Evolutionary conservation across 64 coral and sea anemone genomes (phyloP).

Genomic region (Astreopora myriophthalma): DNA sequence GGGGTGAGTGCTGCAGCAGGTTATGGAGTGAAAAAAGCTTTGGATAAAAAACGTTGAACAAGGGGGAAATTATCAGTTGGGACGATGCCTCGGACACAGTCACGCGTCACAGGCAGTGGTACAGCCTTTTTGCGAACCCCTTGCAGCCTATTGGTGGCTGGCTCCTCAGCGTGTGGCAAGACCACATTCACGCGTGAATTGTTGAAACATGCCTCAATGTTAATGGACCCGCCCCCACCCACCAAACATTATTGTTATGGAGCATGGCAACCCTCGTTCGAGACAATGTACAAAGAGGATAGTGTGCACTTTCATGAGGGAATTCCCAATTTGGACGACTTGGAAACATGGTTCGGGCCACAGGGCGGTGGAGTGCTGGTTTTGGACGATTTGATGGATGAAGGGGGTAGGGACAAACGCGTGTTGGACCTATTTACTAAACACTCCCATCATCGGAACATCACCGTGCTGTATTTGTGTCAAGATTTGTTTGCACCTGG

Average conservation of each 20-base stretch:
- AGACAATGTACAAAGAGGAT: neutral
- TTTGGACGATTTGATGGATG: conserved; percentile 60
- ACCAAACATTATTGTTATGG: neutral
- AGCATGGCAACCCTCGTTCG: neutral
- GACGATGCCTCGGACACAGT: neutral
- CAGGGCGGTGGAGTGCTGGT: conserved; percentile 16
- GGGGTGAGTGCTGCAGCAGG: neutral
- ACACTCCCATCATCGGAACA: neutral
- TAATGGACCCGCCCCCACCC: neutral
- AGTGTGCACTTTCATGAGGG: neutral
- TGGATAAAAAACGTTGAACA: neutral
- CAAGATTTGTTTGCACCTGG: conserved; percentile 52
- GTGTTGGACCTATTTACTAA: conserved; percentile 35
- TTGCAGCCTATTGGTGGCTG: neutral
- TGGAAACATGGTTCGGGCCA: neutral
- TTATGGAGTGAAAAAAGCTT: too few relatives aligned
- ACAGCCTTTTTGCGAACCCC: neutral
- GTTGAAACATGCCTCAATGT: too few relatives aligned
- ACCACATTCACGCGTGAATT: neutral
- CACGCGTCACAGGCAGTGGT: too few relatives aligned
- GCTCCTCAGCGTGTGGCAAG: neutral
- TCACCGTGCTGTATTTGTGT: neutral
- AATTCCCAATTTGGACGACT: neutral
- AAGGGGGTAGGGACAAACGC: neutral
- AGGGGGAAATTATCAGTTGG: neutral